These are phyloP conservation scores for Drosophila chauvacae DNA, from an alignment of 1,140 invertebrate species.

Conservation along the genomic window DNA sequence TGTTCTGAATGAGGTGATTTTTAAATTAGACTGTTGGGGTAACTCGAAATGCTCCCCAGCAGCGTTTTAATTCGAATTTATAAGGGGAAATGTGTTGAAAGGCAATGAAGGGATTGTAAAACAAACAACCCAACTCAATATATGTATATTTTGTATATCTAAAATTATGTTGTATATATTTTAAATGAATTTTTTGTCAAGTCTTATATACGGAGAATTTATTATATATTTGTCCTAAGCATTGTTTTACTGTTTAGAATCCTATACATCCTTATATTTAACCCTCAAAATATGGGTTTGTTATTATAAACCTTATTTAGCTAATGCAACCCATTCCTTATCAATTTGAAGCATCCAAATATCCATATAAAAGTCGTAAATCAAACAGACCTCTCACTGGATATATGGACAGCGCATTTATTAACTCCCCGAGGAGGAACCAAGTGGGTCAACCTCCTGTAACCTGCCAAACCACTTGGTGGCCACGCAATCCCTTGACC, in stretches of 20 bases:
- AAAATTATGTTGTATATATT: neutral
- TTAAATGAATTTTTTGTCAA: neutral
- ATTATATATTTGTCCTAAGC: neutral
- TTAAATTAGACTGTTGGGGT: slow-evolving; percentile 37
- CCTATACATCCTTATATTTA: neutral
- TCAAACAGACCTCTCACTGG: slow-evolving; percentile 45
- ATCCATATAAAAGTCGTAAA: slow-evolving; percentile 44
- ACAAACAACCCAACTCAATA: neutral
- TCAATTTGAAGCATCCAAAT: slow-evolving; percentile 37
- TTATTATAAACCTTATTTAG: slow-evolving; percentile 6
- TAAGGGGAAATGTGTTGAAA: slow-evolving; percentile 9
- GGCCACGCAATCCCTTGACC: slow-evolving; percentile 46
- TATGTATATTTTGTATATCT: neutral
- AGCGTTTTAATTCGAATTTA: slow-evolving; percentile 63
- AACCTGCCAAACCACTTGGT: slow-evolving; percentile 69
- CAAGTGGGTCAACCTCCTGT: slow-evolving; percentile 43
- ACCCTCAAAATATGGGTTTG: neutral
- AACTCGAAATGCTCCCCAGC: slow-evolving; percentile 66
- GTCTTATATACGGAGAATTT: too few relatives aligned
- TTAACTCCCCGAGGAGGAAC: slow-evolving; percentile 18
- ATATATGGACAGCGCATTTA: slow-evolving; percentile 62
- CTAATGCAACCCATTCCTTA: slow-evolving; percentile 27
- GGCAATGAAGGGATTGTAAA: neutral
- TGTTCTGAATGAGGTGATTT: slow-evolving; percentile 57
- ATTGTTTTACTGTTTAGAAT: neutral